Evolutionary conservation across 2,113 vertebrate species (phyloP).

Genomic region (Salvelinus fontinalis): DNA sequence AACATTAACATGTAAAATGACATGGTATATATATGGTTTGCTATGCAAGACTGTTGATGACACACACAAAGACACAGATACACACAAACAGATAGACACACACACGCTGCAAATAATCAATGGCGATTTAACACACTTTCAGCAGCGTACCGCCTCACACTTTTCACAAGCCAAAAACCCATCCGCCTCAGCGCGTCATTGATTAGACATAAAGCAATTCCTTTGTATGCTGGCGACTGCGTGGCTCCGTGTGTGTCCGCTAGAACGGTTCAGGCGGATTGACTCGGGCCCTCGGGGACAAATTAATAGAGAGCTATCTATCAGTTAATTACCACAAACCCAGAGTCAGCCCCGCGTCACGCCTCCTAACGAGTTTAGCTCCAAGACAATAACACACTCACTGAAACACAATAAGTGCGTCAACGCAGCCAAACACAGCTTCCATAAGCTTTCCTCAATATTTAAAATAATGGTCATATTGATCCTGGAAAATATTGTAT

Average conservation of each 20-base stretch:
- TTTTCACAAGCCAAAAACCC: conserved; percentile 45
- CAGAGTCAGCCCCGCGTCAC: conserved; percentile 69
- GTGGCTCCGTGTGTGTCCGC: conserved; percentile 50
- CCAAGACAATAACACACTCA: conserved; percentile 28
- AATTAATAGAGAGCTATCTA: conserved; percentile 87
- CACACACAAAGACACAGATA: conserved; percentile 1
- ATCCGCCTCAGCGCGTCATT: conserved; percentile 33
- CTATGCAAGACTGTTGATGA: neutral
- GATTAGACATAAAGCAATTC: conserved; percentile 36
- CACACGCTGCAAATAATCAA: conserved; percentile 54
- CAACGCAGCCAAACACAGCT: neutral
- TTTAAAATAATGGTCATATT: no score
- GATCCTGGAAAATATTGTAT: no score
- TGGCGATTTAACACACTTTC: conserved; percentile 48
- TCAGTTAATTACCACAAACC: conserved; percentile 87
- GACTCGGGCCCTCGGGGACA: conserved; percentile 84
- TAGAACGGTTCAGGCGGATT: conserved; percentile 78
- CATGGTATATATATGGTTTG: neutral
- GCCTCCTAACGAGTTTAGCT: conserved; percentile 29
- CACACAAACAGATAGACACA: conserved; percentile 14
- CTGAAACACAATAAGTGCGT: neutral
- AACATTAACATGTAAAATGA: neutral
- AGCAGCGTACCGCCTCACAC: conserved; percentile 22
- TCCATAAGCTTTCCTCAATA: no score
- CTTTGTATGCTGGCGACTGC: conserved; percentile 32